Evolutionary conservation across 2,113 vertebrate genomes (phyloP).

Genomic region (Mirza zaza): DNA sequence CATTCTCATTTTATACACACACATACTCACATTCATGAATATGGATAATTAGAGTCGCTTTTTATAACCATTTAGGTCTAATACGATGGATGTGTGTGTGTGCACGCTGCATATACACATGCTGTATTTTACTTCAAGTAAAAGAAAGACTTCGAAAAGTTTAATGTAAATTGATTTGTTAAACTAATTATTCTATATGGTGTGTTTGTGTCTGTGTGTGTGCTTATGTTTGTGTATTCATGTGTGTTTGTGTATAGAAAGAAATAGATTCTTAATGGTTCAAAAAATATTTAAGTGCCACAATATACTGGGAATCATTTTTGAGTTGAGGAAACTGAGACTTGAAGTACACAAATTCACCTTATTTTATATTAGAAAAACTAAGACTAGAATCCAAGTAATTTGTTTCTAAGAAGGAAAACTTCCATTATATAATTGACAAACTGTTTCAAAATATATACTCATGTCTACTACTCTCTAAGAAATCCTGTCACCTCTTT

Average conservation of each 20-base stretch:
- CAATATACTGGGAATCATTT: neutral
- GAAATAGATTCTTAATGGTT: neutral
- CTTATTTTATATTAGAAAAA: constrained; percentile 16
- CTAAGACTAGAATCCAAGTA: neutral
- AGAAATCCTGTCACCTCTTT: neutral
- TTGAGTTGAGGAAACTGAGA: neutral
- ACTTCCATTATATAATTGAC: neutral
- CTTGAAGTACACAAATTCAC: neutral
- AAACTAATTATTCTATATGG: neutral
- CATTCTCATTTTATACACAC: neutral
- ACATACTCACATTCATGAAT: neutral
- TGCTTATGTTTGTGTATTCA: neutral
- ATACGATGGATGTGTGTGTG: neutral
- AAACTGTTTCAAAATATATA: neutral
- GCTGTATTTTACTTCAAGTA: neutral
- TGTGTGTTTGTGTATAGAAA: neutral
- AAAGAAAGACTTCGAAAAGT: neutral
- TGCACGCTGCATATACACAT: neutral
- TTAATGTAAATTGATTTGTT: neutral
- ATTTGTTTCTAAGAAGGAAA: constrained; percentile 25
- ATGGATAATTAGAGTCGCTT: neutral
- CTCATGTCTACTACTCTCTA: neutral
- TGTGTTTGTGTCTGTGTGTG: neutral
- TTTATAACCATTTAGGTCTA: neutral
- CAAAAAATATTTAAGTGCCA: neutral